Percentiles rank a stretch among this genome's conserved stretches.
Evolutionary conservation across 2,797 vertebrate species (phyloP).

Genomic region (Linurgus olivaceus): DNA sequence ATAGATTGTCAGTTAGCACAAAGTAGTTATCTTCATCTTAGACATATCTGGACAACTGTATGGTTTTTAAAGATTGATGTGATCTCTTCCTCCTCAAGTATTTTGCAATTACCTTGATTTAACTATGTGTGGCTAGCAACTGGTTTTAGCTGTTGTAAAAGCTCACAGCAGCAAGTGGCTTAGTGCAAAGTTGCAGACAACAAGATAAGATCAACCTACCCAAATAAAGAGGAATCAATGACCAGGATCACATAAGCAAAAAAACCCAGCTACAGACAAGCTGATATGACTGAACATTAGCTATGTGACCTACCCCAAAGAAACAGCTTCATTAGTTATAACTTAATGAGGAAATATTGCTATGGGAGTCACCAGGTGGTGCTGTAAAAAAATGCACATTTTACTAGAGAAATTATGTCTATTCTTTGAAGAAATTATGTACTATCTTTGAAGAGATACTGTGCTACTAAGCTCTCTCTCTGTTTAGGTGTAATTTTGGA

Average conservation of each 20-base stretch:
- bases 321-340: not conserved
- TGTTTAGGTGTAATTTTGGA: not conserved
- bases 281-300: not conserved
- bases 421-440: not conserved
- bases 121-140: not conserved
- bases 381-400: conserved; percentile 9
- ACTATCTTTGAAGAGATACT: not conserved
- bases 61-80: not conserved
- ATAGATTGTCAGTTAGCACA: not conserved
- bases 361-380: not conserved
- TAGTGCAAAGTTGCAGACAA: not conserved
- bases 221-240: not conserved
- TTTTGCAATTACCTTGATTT: not conserved
- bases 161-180: not conserved
- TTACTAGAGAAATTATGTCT: not conserved
- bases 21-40: not conserved
- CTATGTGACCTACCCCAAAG: not conserved
- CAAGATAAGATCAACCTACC: not conserved
- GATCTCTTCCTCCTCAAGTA: not conserved
- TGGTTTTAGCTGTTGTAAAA: not conserved
- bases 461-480: not conserved
- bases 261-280: not conserved
- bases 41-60: not conserved
- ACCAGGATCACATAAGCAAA: not conserved
- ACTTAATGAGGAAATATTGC: not conserved